A percentile compares a stretch with the other conserved stretches of the same genome.
phyloP scores from a whole-genome alignment of 2,888 invertebrate species.

The Physocephala rufipes region DNA sequence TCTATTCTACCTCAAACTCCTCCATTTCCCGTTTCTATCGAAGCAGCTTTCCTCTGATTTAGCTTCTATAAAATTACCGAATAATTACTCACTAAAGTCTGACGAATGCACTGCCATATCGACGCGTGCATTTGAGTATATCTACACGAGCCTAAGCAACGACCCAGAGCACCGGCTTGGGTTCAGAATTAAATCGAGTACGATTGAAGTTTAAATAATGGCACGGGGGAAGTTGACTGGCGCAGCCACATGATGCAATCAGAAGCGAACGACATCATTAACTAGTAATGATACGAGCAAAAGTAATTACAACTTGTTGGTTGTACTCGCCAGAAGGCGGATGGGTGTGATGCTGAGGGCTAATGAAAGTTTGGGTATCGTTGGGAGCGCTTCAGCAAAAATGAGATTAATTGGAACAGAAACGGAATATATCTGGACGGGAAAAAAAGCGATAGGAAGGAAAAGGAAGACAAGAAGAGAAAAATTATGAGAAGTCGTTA shows the following conservation, averaged over 20 bases:
- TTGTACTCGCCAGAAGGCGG: not conserved
- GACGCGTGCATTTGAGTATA: constrained; percentile 17
- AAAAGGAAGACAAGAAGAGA: not conserved
- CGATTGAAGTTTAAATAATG: constrained; percentile 32
- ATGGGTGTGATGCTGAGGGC: not conserved
- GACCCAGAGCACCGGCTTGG: constrained; percentile 27
- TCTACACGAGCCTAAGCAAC: constrained; percentile 6
- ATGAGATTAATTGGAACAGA: not conserved
- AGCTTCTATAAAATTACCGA: not conserved
- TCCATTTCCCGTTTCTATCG: not conserved
- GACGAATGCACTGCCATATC: not conserved
- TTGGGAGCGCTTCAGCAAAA: no score
- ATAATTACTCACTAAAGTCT: not conserved
- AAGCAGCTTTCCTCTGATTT: not conserved
- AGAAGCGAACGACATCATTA: not conserved
- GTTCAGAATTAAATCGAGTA: constrained; percentile 32
- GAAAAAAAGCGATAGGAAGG: not conserved
- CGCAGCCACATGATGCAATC: constrained; percentile 23
- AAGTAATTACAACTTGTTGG: constrained; percentile 24
- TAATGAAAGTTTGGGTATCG: no score
- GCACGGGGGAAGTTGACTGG: constrained; percentile 14
- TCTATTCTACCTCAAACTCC: no score
- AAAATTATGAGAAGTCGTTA: constrained; percentile 34
- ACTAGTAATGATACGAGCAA: constrained; percentile 32
- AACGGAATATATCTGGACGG: not conserved